These are phyloP conservation scores for Drosophila melanosoma DNA, from an alignment of 2,888 invertebrate species.

Conservation along the genomic window DNA sequence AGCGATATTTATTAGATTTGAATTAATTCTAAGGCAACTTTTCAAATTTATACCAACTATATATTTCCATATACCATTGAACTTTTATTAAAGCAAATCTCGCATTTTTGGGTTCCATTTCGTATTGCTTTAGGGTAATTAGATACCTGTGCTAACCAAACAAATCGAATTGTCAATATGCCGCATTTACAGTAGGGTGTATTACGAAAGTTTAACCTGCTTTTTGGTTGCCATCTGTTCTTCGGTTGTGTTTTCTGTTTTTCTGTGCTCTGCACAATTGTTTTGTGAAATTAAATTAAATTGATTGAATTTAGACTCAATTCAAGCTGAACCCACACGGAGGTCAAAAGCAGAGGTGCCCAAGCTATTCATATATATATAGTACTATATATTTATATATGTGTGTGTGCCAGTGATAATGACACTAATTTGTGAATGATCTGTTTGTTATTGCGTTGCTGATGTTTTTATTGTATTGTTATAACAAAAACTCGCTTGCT, in stretches of 20 bases:
- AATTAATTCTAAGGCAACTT: too few relatives aligned
- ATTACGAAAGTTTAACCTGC: conserved; percentile 38
- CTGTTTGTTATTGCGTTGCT: conserved; percentile 27
- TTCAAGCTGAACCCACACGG: conserved; percentile 60
- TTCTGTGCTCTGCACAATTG: conserved; percentile 56
- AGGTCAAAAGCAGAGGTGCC: conserved; percentile 70
- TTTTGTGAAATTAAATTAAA: conserved; percentile 81
- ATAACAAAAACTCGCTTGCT: conserved; percentile 33
- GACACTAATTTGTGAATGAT: conserved; percentile 71
- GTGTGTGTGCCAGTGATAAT: conserved; percentile 67
- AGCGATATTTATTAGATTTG: too few relatives aligned
- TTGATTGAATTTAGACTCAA: conserved; percentile 78
- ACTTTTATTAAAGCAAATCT: neutral
- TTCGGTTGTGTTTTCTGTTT: conserved; percentile 17
- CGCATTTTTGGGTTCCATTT: neutral
- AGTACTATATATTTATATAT: neutral
- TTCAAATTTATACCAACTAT: neutral
- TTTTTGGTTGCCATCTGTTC: conserved; percentile 26
- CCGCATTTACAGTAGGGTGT: conserved; percentile 14
- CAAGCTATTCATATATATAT: neutral
- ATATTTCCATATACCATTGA: neutral
- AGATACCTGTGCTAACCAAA: neutral
- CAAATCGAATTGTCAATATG: conserved; percentile 17
- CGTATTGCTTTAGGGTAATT: neutral
- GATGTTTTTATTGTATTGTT: conserved; percentile 17